Evolutionary conservation across 2,888 invertebrate species (phyloP).

Genomic region (Mythimna pallens): DNA sequence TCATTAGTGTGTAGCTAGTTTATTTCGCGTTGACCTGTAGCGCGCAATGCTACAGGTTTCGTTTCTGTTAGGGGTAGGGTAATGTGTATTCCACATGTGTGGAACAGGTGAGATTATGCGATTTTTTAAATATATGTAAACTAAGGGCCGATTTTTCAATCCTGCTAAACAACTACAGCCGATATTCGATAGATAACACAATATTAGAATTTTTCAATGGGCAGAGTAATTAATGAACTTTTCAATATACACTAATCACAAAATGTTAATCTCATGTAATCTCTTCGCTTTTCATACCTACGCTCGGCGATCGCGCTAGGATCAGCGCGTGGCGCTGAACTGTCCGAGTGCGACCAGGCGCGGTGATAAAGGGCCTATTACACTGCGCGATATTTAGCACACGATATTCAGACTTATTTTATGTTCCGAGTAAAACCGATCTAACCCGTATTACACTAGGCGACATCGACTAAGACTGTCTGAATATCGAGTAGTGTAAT

Average conservation of each 20-base stretch:
- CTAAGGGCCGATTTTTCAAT: slow-evolving; percentile 5
- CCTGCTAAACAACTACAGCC: not conserved
- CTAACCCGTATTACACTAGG: no score
- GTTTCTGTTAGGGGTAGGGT: slow-evolving; percentile 89
- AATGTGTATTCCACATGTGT: slow-evolving; percentile 85
- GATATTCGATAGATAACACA: not conserved
- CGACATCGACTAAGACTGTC: no score
- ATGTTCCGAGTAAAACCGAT: no score
- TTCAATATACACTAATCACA: not conserved
- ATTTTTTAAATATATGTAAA: slow-evolving; percentile 84
- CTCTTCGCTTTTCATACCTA: no score
- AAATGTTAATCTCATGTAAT: no score
- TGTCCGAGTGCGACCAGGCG: no score
- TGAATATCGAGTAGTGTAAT: no score
- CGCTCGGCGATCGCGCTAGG: no score
- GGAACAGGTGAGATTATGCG: slow-evolving; percentile 90
- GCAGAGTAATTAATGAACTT: not conserved
- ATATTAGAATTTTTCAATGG: not conserved
- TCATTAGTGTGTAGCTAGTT: slow-evolving; percentile 89
- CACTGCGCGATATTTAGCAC: no score
- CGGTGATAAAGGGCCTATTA: no score
- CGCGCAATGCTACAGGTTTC: slow-evolving; percentile 91
- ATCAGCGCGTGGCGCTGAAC: no score
- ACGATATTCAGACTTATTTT: no score
- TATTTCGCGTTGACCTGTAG: slow-evolving; percentile 89